phyloP scores from a whole-genome alignment of 1,140 invertebrate species.

The Acromyrmex heyeri region DNA sequence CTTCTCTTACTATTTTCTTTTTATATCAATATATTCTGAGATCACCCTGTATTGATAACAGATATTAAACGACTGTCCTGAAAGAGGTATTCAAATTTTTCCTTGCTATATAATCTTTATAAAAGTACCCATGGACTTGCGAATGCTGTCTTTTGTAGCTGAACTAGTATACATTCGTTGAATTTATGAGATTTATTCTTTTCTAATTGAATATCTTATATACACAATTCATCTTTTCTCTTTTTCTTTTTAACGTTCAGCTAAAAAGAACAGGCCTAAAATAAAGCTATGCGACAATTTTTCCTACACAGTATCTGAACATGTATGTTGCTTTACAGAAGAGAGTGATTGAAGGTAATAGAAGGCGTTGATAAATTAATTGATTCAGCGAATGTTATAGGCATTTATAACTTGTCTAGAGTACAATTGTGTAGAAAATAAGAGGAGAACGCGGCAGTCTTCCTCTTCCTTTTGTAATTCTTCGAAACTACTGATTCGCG shows the following conservation, averaged over 20 bases:
- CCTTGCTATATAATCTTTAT: neutral
- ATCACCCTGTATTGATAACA: neutral
- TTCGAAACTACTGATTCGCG: constrained; percentile 50
- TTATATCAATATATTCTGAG: neutral
- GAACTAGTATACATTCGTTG: too few relatives aligned
- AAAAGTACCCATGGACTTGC: neutral
- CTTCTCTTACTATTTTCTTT: neutral
- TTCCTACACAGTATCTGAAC: neutral
- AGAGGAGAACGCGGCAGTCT: constrained; percentile 50
- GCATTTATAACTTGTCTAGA: constrained; percentile 16
- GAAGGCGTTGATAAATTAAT: neutral
- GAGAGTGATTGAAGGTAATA: neutral
- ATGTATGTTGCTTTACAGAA: neutral
- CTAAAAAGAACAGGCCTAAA: neutral
- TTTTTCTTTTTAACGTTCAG: neutral
- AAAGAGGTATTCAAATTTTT: neutral
- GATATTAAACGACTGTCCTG: neutral
- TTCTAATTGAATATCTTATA: too few relatives aligned
- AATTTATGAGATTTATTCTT: too few relatives aligned
- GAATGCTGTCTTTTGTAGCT: too few relatives aligned
- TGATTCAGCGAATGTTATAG: neutral
- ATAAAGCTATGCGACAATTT: neutral
- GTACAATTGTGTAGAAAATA: constrained; percentile 27
- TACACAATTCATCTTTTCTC: too few relatives aligned
- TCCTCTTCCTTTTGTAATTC: constrained; percentile 1